Base-by-base conservation (phyloP, 2,888 invertebrate genomes). In the Silvanus unidentatus region DNA sequence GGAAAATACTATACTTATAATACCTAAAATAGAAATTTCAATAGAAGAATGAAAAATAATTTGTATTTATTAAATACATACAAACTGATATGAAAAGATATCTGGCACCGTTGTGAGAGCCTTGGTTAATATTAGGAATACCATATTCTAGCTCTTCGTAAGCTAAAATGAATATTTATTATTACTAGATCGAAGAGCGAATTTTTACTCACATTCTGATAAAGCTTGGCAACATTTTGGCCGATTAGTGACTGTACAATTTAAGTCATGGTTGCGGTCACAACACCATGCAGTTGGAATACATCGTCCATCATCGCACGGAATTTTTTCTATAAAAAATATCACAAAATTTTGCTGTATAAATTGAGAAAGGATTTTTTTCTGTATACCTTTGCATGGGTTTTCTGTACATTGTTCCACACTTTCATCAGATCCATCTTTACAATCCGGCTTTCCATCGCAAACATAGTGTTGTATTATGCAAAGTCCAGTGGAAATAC, bases 241-340 rank as follows among this genome's bases (percentile, higher is more conserved):
- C 40, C 69, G 61, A 46, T 70, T 68, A 29, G 66, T 70, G 5
- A 69, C 70, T 2, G 70, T 73, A 55, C 77, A 77, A 52, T 74
- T 74, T n/a, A 62, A 54, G 56, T 72, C 72, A 40, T 61, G 63
- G 40, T 66, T 61, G 45, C 69, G 66, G 59, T 77, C 75, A 57
- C 77, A 77, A 57, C 77, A 78, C 73, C 75, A 75, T 45, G 69
- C 64, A 2, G 64, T 66, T 1, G 77, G 75, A 42, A 78, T 75
- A 52, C 78, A 78, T 30, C 78, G 67, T 5, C 70, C 71, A 53
- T 75, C 75, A 37, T 74, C 72, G 57, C 74, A 74, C 8, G 59
- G 61, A 39, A 74, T 58, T 59, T 72, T 73, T 44, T 74, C 76
- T 70, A 54, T 12, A 57, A 54, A 35, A 44, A 48, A 46, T 44